Conservation (phyloP, 2,113 vertebrate species). For the Pteruthius melanotis region DNA sequence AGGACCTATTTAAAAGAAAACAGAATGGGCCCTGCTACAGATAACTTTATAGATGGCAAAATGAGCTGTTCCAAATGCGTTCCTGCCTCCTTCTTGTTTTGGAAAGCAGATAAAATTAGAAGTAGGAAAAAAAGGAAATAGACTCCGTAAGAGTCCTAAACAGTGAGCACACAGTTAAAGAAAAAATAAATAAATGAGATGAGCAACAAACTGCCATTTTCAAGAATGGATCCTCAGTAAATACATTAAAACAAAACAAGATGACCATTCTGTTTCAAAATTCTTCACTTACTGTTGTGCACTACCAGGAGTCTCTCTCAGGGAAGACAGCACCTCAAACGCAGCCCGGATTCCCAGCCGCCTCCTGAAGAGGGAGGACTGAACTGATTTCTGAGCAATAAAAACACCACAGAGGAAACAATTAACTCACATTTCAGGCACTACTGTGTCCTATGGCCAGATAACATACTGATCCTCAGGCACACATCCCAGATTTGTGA, state of each 20-base stretch:
- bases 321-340: slow-evolving; percentile 84
- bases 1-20: slow-evolving; percentile 60
- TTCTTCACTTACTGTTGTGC: slow-evolving; percentile 47
- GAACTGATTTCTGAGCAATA: slow-evolving; percentile 85
- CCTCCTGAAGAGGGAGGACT: slow-evolving; percentile 89
- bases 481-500: background rate
- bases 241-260: background rate
- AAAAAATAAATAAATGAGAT: background rate
- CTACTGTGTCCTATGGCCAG: background rate
- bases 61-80: background rate
- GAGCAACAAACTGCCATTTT: background rate
- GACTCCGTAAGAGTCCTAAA: background rate
- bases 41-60: background rate
- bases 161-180: background rate
- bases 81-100: background rate
- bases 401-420: background rate
- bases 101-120: background rate
- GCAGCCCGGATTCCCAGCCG: slow-evolving; percentile 89
- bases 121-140: background rate
- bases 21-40: background rate
- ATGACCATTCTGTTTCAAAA: background rate
- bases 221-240: background rate
- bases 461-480: background rate
- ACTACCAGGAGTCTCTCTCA: background rate
- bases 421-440: background rate